A percentile compares a stretch with the other conserved stretches of the same genome.
Conservation (phyloP, 2,797 vertebrate species). For the Characodon lateralis region DNA sequence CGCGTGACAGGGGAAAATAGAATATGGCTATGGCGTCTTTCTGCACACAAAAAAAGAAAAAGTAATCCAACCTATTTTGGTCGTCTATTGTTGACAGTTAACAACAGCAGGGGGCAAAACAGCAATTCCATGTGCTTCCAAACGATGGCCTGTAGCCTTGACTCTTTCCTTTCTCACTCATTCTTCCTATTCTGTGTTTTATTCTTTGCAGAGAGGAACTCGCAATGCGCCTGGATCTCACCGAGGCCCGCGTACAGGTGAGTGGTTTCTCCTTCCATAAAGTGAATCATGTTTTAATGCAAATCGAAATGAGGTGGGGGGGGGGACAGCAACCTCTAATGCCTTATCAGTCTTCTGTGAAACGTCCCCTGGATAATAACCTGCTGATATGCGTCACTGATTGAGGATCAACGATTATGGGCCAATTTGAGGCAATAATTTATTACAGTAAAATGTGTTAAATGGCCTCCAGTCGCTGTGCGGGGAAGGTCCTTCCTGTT, state of each 20-base stretch:
- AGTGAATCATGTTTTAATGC: slow-evolving; percentile 49
- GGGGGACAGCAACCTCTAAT: slow-evolving; percentile 18
- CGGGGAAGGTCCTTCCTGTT: slow-evolving; percentile 79
- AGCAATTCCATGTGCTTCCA: slow-evolving; percentile 64
- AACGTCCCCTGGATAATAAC: slow-evolving; percentile 29
- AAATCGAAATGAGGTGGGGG: slow-evolving; percentile 10
- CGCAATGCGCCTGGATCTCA: slow-evolving; percentile 97
- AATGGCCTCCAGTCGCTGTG: slow-evolving; percentile 69
- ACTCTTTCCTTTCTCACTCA: slow-evolving; percentile 56
- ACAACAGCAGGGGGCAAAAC: slow-evolving; percentile 69
- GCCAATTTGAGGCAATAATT: slow-evolving; percentile 73
- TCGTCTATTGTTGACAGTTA: slow-evolving; percentile 74
- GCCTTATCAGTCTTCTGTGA: slow-evolving; percentile 60
- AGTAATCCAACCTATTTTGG: slow-evolving; percentile 64
- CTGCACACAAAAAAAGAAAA: slow-evolving; percentile 24
- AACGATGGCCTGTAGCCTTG: slow-evolving; percentile 65
- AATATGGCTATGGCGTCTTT: slow-evolving; percentile 73
- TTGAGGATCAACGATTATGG: slow-evolving; percentile 62
- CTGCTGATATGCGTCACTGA: slow-evolving; percentile 70
- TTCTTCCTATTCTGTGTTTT: slow-evolving; percentile 3
- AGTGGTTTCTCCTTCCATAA: slow-evolving; percentile 70
- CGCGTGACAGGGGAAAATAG: slow-evolving; percentile 74
- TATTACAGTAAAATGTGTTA: slow-evolving; percentile 79
- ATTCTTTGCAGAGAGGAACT: slow-evolving; percentile 90
- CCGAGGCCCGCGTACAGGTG: slow-evolving; percentile 97